Evolutionary conservation across 1,140 invertebrate species (phyloP).

Genomic region (Pseudomyrmex cubaensis): DNA sequence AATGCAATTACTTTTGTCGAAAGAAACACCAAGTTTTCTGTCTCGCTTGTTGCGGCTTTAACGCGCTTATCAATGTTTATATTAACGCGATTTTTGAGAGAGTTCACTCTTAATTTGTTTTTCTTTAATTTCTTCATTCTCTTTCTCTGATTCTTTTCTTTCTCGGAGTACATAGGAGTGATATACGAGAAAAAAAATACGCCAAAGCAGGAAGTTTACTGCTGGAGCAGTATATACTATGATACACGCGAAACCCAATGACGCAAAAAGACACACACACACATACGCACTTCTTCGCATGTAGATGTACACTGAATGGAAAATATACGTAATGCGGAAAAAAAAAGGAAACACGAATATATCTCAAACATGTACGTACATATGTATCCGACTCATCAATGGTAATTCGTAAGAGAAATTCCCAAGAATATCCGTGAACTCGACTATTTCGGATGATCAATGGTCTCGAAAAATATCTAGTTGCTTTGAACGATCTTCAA

Average conservation of each 20-base stretch:
- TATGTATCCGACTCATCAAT: not conserved
- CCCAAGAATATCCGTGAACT: slow-evolving; percentile 42
- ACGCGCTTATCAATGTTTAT: slow-evolving; percentile 74
- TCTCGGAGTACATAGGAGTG: slow-evolving; percentile 33
- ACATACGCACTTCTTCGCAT: slow-evolving; percentile 19
- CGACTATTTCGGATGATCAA: slow-evolving; percentile 22
- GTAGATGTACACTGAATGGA: slow-evolving; percentile 27
- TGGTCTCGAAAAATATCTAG: slow-evolving; percentile 51
- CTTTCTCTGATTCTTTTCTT: not conserved
- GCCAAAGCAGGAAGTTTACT: slow-evolving; percentile 41
- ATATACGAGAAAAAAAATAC: slow-evolving; percentile 44
- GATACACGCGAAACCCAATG: slow-evolving; percentile 43
- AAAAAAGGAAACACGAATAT: slow-evolving; percentile 4
- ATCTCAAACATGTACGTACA: slow-evolving; percentile 43
- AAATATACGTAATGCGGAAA: slow-evolving; percentile 60
- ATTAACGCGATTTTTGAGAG: slow-evolving; percentile 65
- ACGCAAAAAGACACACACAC: slow-evolving; percentile 27
- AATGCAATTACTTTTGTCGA: slow-evolving; percentile 70
- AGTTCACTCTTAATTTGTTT: slow-evolving; percentile 60
- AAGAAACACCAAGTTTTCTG: slow-evolving; percentile 74
- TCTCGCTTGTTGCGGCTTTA: slow-evolving; percentile 78
- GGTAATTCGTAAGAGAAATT: slow-evolving; percentile 43
- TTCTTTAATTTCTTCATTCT: slow-evolving; percentile 44
- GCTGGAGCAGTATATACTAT: slow-evolving; percentile 48
- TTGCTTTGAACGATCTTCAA: slow-evolving; percentile 54